A percentile compares a stretch with the other conserved stretches of the same genome.
Evolutionary conservation across 2,113 vertebrate species (phyloP).

Genomic region (Butorides virescens): DNA sequence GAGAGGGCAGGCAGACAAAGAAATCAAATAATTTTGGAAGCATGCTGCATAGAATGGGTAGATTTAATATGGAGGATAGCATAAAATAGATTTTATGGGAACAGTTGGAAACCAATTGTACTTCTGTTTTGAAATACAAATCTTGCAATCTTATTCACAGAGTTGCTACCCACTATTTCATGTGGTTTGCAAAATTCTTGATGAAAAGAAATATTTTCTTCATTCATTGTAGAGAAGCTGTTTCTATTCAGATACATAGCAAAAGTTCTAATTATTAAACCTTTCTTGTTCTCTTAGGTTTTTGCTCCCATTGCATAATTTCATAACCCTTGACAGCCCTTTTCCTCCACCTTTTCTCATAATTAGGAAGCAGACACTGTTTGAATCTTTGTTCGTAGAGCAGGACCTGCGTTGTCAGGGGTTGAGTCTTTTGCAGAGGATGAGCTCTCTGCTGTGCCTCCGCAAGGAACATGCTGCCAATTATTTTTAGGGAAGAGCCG

Average conservation of each 20-base stretch:
- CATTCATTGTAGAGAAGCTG: neutral
- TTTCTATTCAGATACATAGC: neutral
- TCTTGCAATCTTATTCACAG: neutral
- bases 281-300: neutral
- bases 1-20: neutral
- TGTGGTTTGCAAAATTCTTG: neutral
- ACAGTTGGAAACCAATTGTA: neutral
- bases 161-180: neutral
- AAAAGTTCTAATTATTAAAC: neutral
- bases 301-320: neutral
- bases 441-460: neutral
- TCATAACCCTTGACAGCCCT: neutral
- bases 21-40: neutral
- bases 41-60: neutral
- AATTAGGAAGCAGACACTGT: neutral
- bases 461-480: neutral
- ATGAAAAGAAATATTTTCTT: neutral
- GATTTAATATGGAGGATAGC: neutral
- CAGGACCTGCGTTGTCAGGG: neutral
- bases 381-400: neutral
- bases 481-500: conserved; percentile 34
- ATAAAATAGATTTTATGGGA: neutral
- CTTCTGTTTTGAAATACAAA: neutral
- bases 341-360: neutral
- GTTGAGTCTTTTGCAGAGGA: neutral